A percentile compares a stretch with the other conserved stretches of the same genome.
These are phyloP conservation scores for Scaeva pyrastri DNA, from an alignment of 2,888 invertebrate species.

Conservation along the genomic window DNA sequence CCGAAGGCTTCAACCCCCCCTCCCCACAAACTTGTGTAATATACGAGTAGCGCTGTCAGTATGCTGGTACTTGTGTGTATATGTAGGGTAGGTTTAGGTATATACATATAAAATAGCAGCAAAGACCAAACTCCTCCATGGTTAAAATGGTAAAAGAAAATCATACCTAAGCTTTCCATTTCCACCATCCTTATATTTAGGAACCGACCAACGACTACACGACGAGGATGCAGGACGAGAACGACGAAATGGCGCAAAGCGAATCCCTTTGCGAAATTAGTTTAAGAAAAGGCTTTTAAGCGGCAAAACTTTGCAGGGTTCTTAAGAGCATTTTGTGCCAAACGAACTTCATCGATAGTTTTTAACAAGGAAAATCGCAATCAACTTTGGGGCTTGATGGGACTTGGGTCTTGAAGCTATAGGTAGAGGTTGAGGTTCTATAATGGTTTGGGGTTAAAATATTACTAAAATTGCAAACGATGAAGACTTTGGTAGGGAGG, in stretches of 20 bases:
- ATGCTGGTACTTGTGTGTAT: too few relatives aligned
- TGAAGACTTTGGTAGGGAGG: slow-evolving; percentile 6
- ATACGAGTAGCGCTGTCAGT: neutral
- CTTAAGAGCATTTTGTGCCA: slow-evolving; percentile 71
- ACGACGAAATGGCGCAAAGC: slow-evolving; percentile 27
- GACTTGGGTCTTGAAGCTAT: neutral
- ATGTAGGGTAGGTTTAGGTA: too few relatives aligned
- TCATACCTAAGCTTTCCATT: slow-evolving; percentile 30
- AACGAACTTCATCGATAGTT: slow-evolving; percentile 75
- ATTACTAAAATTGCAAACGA: slow-evolving; percentile 28
- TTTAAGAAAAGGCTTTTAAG: slow-evolving; percentile 75
- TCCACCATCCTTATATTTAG: neutral
- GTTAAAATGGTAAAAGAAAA: slow-evolving; percentile 23
- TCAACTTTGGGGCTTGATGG: slow-evolving; percentile 31
- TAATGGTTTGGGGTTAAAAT: neutral
- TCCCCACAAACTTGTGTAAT: slow-evolving; percentile 1
- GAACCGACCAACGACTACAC: slow-evolving; percentile 31
- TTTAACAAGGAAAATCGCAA: slow-evolving; percentile 67
- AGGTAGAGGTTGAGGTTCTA: neutral
- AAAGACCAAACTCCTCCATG: slow-evolving; percentile 9
- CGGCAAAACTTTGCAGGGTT: slow-evolving; percentile 72
- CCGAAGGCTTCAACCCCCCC: neutral
- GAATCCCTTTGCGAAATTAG: slow-evolving; percentile 72
- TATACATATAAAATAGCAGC: neutral
- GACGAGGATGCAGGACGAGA: neutral